A percentile compares a stretch with the other conserved stretches of the same genome.
Conservation (phyloP, 2,113 vertebrate genomes). For the Dasyornis broadbenti region DNA sequence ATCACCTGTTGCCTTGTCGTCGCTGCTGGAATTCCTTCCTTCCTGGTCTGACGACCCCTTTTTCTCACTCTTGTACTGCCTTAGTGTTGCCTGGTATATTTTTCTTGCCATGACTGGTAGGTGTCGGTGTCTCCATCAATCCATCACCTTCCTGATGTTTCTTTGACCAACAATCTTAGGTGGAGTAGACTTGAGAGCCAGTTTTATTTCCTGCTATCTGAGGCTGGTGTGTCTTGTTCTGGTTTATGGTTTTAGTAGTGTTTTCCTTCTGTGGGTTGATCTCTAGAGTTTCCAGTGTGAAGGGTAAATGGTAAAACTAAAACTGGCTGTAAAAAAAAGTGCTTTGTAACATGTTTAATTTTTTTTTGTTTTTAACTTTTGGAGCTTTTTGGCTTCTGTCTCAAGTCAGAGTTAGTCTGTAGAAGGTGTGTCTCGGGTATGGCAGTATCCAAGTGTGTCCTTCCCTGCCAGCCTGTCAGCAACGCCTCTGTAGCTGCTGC, state of each 20-base stretch:
- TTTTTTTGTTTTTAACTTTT: not conserved
- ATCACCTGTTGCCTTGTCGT: rapidly evolving
- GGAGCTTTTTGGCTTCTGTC: not conserved
- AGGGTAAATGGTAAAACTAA: not conserved
- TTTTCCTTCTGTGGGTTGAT: not conserved
- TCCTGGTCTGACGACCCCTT: not conserved
- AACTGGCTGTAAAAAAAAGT: not conserved
- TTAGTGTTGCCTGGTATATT: not conserved
- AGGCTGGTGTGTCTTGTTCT: not conserved
- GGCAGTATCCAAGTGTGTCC: not conserved
- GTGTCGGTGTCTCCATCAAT: not conserved
- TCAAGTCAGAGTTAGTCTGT: not conserved
- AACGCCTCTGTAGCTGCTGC: not conserved
- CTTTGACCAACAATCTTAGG: not conserved
- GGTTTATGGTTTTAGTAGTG: not conserved
- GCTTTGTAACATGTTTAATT: not conserved
- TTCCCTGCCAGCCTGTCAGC: not conserved
- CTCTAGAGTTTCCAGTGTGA: not conserved
- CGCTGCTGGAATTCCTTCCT: not conserved
- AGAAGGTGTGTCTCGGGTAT: too few relatives aligned
- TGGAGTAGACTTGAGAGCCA: not conserved
- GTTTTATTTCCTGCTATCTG: not conserved
- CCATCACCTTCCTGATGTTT: not conserved
- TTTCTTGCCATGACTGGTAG: rapidly evolving
- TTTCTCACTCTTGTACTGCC: not conserved